These are phyloP conservation scores for Portunus trituberculatus DNA, from an alignment of 1,140 invertebrate genomes.

Conservation along the genomic window DNA sequence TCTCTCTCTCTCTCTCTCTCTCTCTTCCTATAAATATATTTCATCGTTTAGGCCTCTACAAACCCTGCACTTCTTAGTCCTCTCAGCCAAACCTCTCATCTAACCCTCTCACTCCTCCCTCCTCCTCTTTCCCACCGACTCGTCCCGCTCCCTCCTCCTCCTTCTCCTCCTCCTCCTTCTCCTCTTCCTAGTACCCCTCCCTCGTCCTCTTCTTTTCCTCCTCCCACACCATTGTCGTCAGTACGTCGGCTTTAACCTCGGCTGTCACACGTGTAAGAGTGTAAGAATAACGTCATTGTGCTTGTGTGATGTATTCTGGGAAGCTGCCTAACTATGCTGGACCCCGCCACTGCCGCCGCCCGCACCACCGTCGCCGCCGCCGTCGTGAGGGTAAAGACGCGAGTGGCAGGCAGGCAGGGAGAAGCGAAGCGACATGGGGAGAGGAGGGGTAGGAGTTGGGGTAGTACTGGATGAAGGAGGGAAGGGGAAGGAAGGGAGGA, in stretches of 20 bases:
- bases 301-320: slow-evolving; percentile 63
- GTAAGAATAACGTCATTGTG: slow-evolving; percentile 67
- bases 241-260: slow-evolving; percentile 61
- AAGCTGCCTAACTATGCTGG: background rate
- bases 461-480: background rate
- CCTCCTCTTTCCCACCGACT: background rate
- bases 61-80: background rate
- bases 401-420: background rate
- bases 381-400: background rate
- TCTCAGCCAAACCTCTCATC: background rate
- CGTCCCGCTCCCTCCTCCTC: background rate
- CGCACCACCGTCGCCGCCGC: background rate
- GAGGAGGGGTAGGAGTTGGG: background rate
- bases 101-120: background rate
- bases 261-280: slow-evolving; percentile 67
- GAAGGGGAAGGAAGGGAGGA: background rate
- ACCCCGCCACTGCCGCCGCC: background rate
- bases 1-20: slow-evolving; percentile 48
- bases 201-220: background rate
- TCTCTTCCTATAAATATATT: background rate
- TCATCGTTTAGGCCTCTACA: background rate
- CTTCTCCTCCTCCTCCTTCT: background rate
- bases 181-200: background rate
- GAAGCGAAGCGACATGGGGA: background rate
- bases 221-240: slow-evolving; percentile 52